Evolutionary conservation across 2,797 vertebrate species (phyloP).

Genomic region (Malurus leucopterus): DNA sequence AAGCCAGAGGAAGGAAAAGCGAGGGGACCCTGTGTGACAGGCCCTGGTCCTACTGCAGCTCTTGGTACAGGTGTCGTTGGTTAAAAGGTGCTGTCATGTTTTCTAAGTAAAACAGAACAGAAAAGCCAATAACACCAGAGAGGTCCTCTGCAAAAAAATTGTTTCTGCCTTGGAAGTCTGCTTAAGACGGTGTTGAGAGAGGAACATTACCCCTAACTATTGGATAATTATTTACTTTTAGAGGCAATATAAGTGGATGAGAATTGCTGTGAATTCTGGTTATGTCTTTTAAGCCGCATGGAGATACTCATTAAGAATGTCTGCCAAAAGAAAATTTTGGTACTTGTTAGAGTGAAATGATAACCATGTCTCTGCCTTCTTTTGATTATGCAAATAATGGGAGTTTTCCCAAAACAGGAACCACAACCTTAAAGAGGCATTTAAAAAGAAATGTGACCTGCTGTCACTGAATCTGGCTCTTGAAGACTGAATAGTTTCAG

Average conservation of each 20-base stretch:
- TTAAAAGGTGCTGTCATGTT: background rate
- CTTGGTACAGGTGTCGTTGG: background rate
- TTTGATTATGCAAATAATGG: background rate
- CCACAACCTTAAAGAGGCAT: background rate
- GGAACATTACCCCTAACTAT: background rate
- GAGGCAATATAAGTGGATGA: background rate
- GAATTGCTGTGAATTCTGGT: background rate
- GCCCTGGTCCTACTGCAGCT: background rate
- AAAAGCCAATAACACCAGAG: background rate
- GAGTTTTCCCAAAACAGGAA: background rate
- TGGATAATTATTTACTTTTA: background rate
- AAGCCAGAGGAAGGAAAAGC: background rate
- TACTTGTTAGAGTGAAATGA: background rate
- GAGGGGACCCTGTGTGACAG: background rate
- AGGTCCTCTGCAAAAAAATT: background rate
- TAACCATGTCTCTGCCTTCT: background rate
- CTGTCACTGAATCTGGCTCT: background rate
- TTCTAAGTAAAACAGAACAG: background rate
- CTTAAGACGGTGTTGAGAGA: background rate
- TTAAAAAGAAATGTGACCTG: fast-evolving
- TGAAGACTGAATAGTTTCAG: background rate
- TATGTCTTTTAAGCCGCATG: background rate
- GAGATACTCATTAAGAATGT: conserved; percentile 2
- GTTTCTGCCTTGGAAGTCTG: background rate
- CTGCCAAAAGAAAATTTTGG: background rate